These are phyloP conservation scores for Spea multiplicata DNA, from an alignment of 2,113 vertebrate species.

Conservation along the genomic window DNA sequence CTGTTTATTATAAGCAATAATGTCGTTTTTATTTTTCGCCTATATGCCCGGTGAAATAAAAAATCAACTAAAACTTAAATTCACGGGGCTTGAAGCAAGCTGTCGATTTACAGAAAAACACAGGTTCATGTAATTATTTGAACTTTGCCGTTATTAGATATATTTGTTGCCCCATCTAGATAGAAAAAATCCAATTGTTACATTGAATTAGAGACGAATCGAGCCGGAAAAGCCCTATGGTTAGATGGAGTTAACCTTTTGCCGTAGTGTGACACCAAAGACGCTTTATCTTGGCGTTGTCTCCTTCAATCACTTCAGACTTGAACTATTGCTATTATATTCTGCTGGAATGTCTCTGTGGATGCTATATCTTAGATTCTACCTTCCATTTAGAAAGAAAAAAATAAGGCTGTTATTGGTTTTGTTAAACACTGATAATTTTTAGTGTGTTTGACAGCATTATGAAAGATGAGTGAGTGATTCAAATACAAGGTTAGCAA, in stretches of 20 bases:
- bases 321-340: conserved; percentile 8
- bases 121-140: not conserved
- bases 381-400: too few relatives aligned
- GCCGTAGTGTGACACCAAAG: conserved; percentile 15
- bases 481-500: too few relatives aligned
- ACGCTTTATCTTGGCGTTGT: conserved; percentile 19
- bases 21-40: too few relatives aligned
- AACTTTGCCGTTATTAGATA: conserved; percentile 22
- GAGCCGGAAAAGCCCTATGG: conserved; percentile 13
- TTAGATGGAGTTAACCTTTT: conserved; percentile 38
- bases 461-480: too few relatives aligned
- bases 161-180: conserved; percentile 13
- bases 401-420: too few relatives aligned
- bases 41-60: too few relatives aligned
- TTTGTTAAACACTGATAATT: too few relatives aligned
- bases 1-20: too few relatives aligned
- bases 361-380: not conserved
- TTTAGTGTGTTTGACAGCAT: too few relatives aligned
- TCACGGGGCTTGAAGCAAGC: not conserved
- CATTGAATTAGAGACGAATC: conserved; percentile 28
- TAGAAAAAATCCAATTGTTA: conserved; percentile 29
- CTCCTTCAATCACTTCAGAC: conserved; percentile 17
- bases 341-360: not conserved
- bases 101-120: conserved; percentile 7
- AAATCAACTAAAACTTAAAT: not conserved